Percentiles rank a stretch among this genome's conserved stretches.
Evolutionary conservation across 2,113 vertebrate genomes (phyloP).

Genomic region (Oncorhynchus nerka): DNA sequence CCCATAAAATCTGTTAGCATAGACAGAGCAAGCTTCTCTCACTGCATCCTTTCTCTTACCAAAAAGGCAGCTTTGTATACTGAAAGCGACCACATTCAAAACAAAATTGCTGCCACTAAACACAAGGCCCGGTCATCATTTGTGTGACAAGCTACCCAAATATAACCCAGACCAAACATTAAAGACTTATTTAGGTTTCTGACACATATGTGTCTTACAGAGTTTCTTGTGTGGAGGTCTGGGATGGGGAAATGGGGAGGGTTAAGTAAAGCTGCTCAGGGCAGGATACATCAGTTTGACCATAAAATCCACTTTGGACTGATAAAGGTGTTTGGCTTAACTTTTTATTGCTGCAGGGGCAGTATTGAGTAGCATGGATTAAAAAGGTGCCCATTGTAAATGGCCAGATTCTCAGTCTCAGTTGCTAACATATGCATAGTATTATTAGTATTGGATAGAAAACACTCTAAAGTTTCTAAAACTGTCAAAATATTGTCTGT

Average conservation of each 20-base stretch:
- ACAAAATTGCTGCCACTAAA: neutral
- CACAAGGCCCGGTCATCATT: neutral
- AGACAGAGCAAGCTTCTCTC: neutral
- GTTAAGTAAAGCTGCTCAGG: slow-evolving; percentile 2
- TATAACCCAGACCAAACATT: neutral
- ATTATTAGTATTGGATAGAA: too few species aligned
- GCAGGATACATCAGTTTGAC: neutral
- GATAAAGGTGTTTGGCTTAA: slow-evolving; percentile 5
- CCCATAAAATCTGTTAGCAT: neutral
- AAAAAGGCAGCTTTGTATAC: neutral
- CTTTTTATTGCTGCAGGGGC: too few species aligned
- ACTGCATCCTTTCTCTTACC: neutral
- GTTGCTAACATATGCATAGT: too few species aligned
- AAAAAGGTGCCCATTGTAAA: too few species aligned
- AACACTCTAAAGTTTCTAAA: too few species aligned
- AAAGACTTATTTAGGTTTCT: slow-evolving; percentile 22
- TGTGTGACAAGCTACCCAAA: neutral
- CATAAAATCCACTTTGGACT: neutral
- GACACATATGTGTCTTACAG: slow-evolving; percentile 1
- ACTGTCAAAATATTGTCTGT: too few species aligned
- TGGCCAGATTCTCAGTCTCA: too few species aligned
- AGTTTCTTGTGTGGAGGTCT: neutral
- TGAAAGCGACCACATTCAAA: neutral
- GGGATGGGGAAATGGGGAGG: neutral
- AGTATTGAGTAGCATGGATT: too few species aligned